Evolutionary conservation across 2,113 vertebrate species (phyloP).

Genomic region (Xiphias gladius): DNA sequence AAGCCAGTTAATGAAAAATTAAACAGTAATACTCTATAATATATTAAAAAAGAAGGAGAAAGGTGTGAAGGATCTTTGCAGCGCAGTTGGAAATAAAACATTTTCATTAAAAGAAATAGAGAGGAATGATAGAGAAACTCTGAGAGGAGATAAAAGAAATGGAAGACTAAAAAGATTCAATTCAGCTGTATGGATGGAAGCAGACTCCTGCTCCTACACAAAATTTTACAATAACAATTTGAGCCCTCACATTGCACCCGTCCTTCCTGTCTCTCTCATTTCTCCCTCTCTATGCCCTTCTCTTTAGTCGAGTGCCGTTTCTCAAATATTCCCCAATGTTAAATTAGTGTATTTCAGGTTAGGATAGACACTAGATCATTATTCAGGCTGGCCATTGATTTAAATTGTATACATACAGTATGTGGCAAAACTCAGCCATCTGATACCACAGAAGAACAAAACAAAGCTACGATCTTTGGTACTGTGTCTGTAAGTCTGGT

Average conservation of each 20-base stretch:
- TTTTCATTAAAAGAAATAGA: constrained; percentile 21
- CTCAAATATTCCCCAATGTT: background rate
- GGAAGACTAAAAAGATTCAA: background rate
- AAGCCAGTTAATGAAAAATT: constrained; percentile 35
- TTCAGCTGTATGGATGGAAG: background rate
- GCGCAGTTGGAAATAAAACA: background rate
- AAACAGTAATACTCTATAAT: constrained; percentile 2
- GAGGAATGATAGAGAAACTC: background rate
- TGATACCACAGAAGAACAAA: background rate
- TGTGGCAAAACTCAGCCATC: constrained; percentile 7
- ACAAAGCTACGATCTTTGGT: background rate
- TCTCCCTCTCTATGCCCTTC: background rate
- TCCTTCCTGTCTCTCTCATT: background rate
- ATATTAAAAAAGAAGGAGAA: constrained; percentile 20
- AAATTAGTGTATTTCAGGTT: background rate
- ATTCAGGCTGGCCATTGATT: background rate
- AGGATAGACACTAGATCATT: constrained; percentile 5
- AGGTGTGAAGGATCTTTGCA: background rate
- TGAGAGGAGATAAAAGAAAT: background rate
- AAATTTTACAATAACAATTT: background rate
- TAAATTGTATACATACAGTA: background rate
- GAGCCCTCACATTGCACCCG: background rate
- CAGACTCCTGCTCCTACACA: background rate
- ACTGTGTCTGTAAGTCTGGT: background rate
- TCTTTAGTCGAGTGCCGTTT: constrained; percentile 10